Evolutionary conservation across 2,113 vertebrate genomes (phyloP).

Genomic region (Entomyzon cyanotis): DNA sequence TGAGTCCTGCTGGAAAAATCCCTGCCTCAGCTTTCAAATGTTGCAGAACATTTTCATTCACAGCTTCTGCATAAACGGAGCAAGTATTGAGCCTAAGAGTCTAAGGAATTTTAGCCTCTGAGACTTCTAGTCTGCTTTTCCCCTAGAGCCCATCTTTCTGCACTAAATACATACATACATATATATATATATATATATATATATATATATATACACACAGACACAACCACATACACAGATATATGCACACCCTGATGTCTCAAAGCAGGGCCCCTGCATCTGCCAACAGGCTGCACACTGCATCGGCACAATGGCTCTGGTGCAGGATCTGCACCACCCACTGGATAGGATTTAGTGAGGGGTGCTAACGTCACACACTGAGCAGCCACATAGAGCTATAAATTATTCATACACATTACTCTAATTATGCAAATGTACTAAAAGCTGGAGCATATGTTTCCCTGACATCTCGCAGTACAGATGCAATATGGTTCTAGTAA

Average conservation of each 20-base stretch:
- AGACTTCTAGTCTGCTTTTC: not conserved
- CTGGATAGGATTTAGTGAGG: slow-evolving; percentile 41
- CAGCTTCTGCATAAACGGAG: not conserved
- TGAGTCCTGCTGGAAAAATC: slow-evolving; percentile 16
- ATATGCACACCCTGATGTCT: not conserved
- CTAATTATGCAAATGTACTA: slow-evolving; percentile 81
- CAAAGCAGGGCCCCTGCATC: not conserved
- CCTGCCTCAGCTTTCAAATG: slow-evolving; percentile 22
- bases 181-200: not conserved
- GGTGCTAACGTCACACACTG: slow-evolving; percentile 36
- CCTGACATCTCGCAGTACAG: slow-evolving; percentile 66
- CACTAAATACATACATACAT: not conserved
- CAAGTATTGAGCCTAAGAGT: not conserved
- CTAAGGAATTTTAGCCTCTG: not conserved
- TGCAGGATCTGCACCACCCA: slow-evolving; percentile 43
- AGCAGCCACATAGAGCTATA: slow-evolving; percentile 65
- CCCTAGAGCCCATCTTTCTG: not conserved
- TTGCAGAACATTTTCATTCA: slow-evolving; percentile 32
- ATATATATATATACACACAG: not conserved
- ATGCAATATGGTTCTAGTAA: slow-evolving; percentile 67
- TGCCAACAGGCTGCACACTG: not conserved
- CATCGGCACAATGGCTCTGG: not conserved
- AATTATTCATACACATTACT: slow-evolving; percentile 87
- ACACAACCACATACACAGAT: not conserved
- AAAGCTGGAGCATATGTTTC: slow-evolving; percentile 78